These are phyloP conservation scores for Apotomis betuletana DNA, from an alignment of 2,888 invertebrate species.

Conservation along the genomic window DNA sequence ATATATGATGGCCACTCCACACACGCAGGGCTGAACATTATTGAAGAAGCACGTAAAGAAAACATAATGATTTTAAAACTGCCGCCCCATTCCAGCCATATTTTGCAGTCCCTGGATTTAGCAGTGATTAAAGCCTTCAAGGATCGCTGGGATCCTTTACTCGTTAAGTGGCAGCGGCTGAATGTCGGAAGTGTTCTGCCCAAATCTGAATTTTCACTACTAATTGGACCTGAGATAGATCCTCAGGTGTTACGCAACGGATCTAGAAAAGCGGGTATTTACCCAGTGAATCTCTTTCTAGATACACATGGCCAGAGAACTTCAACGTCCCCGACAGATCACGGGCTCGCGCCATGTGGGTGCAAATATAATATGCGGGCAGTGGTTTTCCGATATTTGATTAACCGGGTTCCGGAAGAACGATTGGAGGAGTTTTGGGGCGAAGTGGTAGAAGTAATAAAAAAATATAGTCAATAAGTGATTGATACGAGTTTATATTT, in stretches of 20 bases:
- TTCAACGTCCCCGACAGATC: no score
- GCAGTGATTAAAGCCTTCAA: constrained; percentile 49
- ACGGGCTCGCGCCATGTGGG: no score
- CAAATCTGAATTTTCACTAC: constrained; percentile 39
- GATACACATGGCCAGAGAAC: no score
- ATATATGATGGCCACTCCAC: not conserved
- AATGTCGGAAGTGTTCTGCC: constrained; percentile 39
- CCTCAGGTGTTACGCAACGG: constrained; percentile 12
- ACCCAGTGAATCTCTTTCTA: not conserved
- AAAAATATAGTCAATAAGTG: no score
- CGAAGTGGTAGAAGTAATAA: no score
- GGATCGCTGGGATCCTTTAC: constrained; percentile 47
- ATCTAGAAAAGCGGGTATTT: constrained; percentile 7
- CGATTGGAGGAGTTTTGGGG: no score
- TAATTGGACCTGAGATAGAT: constrained; percentile 37
- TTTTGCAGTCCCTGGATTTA: constrained; percentile 48
- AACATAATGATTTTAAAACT: constrained; percentile 48
- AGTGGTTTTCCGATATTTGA: no score
- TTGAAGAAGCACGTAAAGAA: constrained; percentile 43
- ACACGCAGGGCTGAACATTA: constrained; percentile 43
- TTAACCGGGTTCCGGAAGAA: no score
- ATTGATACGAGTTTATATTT: no score
- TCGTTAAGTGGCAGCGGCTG: constrained; percentile 47
- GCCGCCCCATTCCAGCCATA: constrained; percentile 47
- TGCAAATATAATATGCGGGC: no score